These are phyloP conservation scores for Orius insidiosus DNA, from an alignment of 1,140 invertebrate genomes.

Conservation along the genomic window DNA sequence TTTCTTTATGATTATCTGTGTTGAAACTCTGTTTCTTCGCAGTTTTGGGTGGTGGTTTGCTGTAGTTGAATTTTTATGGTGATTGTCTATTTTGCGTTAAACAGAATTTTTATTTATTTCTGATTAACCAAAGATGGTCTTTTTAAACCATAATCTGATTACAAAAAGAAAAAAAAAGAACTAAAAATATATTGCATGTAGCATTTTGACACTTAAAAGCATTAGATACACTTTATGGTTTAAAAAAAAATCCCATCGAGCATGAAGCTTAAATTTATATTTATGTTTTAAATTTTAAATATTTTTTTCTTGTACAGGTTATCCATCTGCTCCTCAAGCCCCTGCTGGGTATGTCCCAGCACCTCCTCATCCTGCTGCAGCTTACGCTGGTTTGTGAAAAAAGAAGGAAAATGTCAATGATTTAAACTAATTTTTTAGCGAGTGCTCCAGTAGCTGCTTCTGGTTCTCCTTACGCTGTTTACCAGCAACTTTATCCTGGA, in stretches of 20 bases:
- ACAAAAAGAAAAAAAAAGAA: no score
- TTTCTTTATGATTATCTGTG: no score
- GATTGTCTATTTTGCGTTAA: conserved; percentile 1
- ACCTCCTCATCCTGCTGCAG: conserved; percentile 27
- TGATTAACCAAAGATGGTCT: no score
- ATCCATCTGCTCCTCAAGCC: conserved; percentile 32
- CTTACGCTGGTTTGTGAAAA: conserved; percentile 32
- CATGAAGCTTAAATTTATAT: neutral
- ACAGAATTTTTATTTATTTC: no score
- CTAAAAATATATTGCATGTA: no score
- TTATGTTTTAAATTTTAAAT: no score
- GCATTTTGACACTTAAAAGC: no score
- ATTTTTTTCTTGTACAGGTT: conserved; percentile 27
- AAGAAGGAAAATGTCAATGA: neutral
- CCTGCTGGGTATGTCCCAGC: conserved; percentile 33
- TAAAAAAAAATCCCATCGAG: neutral
- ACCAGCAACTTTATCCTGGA: conserved; percentile 15
- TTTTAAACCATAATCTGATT: no score
- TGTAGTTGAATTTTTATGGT: conserved; percentile 13
- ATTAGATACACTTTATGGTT: no score
- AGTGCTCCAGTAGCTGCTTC: neutral
- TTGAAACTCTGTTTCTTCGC: conserved; percentile 8
- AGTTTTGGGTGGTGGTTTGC: conserved; percentile 13
- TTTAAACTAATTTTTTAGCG: conserved; percentile 2
- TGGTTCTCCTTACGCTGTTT: conserved; percentile 15